Evolutionary conservation across 2,113 vertebrate species (phyloP), one percentile per base, ranked within the genome.

Genomic region (Turnix velox): DNA sequence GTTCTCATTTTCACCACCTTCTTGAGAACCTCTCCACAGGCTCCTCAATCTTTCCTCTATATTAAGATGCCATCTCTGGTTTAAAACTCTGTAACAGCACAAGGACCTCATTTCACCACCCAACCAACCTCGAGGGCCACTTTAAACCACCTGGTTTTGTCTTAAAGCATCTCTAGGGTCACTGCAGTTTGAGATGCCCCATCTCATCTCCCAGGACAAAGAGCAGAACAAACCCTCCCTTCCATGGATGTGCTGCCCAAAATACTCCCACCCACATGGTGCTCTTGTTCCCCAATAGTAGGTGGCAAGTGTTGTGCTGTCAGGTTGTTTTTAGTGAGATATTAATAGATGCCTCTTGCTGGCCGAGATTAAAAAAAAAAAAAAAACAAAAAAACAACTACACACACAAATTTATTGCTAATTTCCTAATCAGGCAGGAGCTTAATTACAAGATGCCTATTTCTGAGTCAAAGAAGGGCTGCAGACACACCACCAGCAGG

Each of bases 331-430:
- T 48, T 10, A 55, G 43, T 51, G 37, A 25, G 75, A 66, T 96
- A 93, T 95, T 92, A 93, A 95, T 94, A 95, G 91, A 85, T 75
- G 28, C 22, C 14, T 65, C 88, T 92, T 54, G 16, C 79, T 42
- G 83, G 49, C 79, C 18, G 0, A 93, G 79, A 92, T 92, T 68
- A 72, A 52, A 93, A 58, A 35, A 48, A 48, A 48, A 24, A 18
- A 14, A 28, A 59, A 28, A 15, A 16, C 49, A n/a, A n/a, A n/a
- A n/a, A n/a, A n/a, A n/a, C n/a, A n/a, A n/a, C n/a, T n/a, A n/a
- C n/a, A n/a, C n/a, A n/a, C n/a, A n/a, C 14, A 6, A 68, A 65
- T 92, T 92, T 57, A 93, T 68, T 52, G 62, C 83, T 86, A 45
- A 92, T 94, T 92, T 92, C 75, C 88, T 94, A 80, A 95, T 90